These are phyloP conservation scores for Eilema depressum DNA, from an alignment of 2,888 invertebrate genomes.

Conservation along the genomic window DNA sequence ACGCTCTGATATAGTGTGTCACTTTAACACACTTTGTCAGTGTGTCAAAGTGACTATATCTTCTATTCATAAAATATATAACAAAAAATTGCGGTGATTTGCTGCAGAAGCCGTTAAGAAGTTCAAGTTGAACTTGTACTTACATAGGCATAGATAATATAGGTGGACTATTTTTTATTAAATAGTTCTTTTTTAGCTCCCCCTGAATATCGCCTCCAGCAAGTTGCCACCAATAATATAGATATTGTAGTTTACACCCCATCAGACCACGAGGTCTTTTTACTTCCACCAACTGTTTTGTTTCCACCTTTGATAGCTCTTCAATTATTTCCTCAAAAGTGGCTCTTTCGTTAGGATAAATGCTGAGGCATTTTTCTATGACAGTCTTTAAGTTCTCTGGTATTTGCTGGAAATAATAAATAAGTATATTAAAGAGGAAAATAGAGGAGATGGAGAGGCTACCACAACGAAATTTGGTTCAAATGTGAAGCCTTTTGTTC, in stretches of 20 bases:
- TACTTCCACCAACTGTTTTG: slow-evolving; percentile 74
- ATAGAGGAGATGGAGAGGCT: too few species aligned
- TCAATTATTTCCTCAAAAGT: slow-evolving; percentile 88
- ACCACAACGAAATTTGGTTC: too few species aligned
- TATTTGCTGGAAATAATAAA: slow-evolving; percentile 76
- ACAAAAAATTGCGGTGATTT: too few species aligned
- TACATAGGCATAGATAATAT: slow-evolving; percentile 93
- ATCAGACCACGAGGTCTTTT: slow-evolving; percentile 80
- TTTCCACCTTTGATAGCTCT: slow-evolving; percentile 67
- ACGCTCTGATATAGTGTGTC: not conserved
- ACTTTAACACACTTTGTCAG: too few species aligned
- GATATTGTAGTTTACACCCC: slow-evolving; percentile 90
- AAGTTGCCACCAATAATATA: slow-evolving; percentile 98
- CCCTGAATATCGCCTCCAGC: slow-evolving; percentile 97
- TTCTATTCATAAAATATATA: too few species aligned
- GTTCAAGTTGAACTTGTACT: slow-evolving; percentile 63
- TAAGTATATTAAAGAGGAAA: not conserved
- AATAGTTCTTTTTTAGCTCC: slow-evolving; percentile 95
- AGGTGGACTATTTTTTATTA: slow-evolving; percentile 95
- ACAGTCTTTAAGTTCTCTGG: slow-evolving; percentile 87
- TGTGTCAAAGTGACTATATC: not conserved
- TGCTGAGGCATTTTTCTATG: slow-evolving; percentile 91
- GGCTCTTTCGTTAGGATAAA: slow-evolving; percentile 86
- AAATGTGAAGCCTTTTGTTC: too few species aligned
- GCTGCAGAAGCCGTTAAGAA: too few species aligned